phyloP scores from a whole-genome alignment of 2,113 vertebrate species.

The Stomatorhinus ivindoensis region DNA sequence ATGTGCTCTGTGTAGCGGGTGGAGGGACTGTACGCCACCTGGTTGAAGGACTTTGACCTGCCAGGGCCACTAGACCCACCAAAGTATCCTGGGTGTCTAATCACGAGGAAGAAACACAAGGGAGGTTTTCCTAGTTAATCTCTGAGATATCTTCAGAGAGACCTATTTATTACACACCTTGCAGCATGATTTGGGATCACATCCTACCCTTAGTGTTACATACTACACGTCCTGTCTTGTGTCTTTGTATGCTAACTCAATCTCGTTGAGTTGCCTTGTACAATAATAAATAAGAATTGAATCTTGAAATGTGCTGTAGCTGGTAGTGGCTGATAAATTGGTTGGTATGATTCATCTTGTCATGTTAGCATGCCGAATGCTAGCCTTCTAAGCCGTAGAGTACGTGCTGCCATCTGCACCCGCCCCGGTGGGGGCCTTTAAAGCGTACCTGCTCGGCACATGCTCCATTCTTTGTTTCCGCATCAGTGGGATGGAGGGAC shows the following conservation, averaged over 20 bases:
- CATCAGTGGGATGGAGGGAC: conserved; percentile 46
- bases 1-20: conserved; percentile 49
- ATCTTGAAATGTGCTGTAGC: neutral
- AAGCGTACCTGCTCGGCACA: conserved; percentile 59
- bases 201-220: neutral
- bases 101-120: conserved; percentile 23
- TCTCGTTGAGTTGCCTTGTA: neutral
- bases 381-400: neutral
- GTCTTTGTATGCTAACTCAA: neutral
- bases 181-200: neutral
- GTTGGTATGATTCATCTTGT: neutral
- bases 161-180: neutral
- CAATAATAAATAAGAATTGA: neutral
- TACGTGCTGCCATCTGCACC: neutral
- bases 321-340: neutral
- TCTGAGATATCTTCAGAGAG: neutral
- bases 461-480: conserved; percentile 56
- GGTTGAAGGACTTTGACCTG: conserved; percentile 60
- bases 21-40: conserved; percentile 46
- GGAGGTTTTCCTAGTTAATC: neutral
- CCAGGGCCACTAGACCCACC: conserved; percentile 55
- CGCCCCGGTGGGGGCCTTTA: neutral
- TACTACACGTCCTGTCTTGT: neutral
- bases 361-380: neutral
- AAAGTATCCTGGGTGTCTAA: conserved; percentile 47